Conservation (phyloP, 2,797 vertebrate genomes). For the Crenuchus spilurus region DNA sequence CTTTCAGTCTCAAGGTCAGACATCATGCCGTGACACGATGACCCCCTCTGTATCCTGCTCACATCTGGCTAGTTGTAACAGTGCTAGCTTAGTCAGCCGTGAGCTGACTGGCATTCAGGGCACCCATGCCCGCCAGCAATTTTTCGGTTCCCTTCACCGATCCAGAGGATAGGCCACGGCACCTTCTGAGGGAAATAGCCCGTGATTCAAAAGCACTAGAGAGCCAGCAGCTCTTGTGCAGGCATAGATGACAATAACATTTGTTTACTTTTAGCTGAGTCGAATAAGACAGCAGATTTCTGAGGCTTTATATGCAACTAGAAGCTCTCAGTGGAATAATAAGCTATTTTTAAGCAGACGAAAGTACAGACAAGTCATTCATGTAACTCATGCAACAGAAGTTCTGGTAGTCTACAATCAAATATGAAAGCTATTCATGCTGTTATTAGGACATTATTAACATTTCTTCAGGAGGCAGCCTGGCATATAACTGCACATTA, state of each 20-base stretch:
- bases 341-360: too few relatives aligned
- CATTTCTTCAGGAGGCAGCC: too few relatives aligned
- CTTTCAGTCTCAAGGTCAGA: constrained; percentile 3
- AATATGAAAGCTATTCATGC: too few relatives aligned
- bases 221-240: not conserved
- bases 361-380: too few relatives aligned
- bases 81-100: not conserved
- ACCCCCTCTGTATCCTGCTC: not conserved
- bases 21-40: not conserved
- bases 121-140: not conserved
- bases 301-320: not conserved
- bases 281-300: too few relatives aligned
- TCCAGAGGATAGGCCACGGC: not conserved
- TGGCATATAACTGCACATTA: not conserved
- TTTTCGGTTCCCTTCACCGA: not conserved
- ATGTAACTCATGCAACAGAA: too few relatives aligned
- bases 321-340: too few relatives aligned
- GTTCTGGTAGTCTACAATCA: too few relatives aligned
- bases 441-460: too few relatives aligned
- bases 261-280: too few relatives aligned
- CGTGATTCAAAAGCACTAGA: not conserved
- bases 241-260: too few relatives aligned
- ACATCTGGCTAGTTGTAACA: not conserved
- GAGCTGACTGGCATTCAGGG: not conserved
- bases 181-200: constrained; percentile 17